Evolutionary conservation across 1,140 invertebrate genomes (phyloP), one percentile per base, ranked within the genome.

Genomic region (Scaptodrosophila lebanonensis): DNA sequence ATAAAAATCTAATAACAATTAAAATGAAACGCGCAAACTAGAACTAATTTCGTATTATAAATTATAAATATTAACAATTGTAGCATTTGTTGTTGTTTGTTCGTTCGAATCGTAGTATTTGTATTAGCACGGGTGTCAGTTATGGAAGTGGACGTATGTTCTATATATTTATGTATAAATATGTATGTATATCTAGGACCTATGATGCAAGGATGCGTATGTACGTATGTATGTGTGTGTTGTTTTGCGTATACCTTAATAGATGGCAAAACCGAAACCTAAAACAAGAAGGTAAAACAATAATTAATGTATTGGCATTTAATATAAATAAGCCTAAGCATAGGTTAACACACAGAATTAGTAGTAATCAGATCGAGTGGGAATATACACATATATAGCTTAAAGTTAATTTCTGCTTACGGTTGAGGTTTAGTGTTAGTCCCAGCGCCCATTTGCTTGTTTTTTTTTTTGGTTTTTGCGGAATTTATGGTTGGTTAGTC

Each of bases 1-100:
- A 62, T 70, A 68, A 63, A 65, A 76, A 76, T 71, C 54, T 71
- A 76, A 83, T 66, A 82, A 82, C 68, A 70, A 82, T 52, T 32
- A 68, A 58, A 39, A 35, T 45, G 6, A 40, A 32, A 32, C n/a
- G 17, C 2, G 17, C 42, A 22, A 29, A 25, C 15, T 18, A 50
- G 20, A 13, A 33, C 18, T 57, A 15, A 15, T 45, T 40, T 57
- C 18, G 39, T 44, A 30, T 45, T 45, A 13, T n/a, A 33, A 44
- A 42, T 50, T 52, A 39, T 27, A 43, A 47, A 67, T 68, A 57
- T 53, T 53, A 72, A 72, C 73, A 65, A 68, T 20, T 61, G 47
- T 53, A 56, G 18, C 36, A 16, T 59, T 44, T 42, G 53, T 27
- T 20, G 43, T 45, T 65, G 38, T 47, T 49, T 53, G 33, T 13